These are phyloP conservation scores for Trichosurus vulpecula DNA, from an alignment of 2,797 vertebrate genomes.

Conservation along the genomic window DNA sequence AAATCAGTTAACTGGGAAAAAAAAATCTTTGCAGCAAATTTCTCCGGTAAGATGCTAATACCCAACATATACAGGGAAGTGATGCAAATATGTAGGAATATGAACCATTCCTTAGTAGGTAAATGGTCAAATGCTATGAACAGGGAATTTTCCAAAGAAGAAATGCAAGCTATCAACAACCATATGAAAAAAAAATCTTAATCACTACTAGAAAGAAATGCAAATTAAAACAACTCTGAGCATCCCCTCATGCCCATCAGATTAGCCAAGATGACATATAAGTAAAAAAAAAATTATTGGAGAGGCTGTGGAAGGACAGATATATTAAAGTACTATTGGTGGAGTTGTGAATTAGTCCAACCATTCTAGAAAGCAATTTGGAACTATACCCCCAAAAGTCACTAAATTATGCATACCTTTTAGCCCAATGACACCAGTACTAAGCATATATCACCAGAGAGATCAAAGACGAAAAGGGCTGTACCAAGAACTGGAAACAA, in stretches of 20 bases:
- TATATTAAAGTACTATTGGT: too few species aligned
- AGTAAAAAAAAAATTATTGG: not conserved
- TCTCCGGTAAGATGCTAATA: not conserved
- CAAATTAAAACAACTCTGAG: not conserved
- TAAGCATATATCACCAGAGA: not conserved
- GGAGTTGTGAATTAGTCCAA: too few species aligned
- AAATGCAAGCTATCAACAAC: not conserved
- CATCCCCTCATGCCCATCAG: not conserved
- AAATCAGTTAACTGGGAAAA: not conserved
- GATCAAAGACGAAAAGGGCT: not conserved
- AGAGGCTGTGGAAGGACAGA: too few species aligned
- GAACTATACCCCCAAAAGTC: not conserved
- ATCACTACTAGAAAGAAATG: not conserved
- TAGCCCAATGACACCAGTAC: not conserved
- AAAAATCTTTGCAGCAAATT: not conserved
- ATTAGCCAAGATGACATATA: not conserved
- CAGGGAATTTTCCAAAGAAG: not conserved
- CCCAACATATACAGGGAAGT: not conserved
- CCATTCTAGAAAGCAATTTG: not conserved
- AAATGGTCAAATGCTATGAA: not conserved
- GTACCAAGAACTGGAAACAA: not conserved
- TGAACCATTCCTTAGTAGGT: not conserved
- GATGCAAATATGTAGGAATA: not conserved
- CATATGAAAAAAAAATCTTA: not conserved
- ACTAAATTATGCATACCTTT: not conserved